Evolutionary conservation across 2,888 invertebrate genomes (phyloP).

Genomic region (Euproctis similis): DNA sequence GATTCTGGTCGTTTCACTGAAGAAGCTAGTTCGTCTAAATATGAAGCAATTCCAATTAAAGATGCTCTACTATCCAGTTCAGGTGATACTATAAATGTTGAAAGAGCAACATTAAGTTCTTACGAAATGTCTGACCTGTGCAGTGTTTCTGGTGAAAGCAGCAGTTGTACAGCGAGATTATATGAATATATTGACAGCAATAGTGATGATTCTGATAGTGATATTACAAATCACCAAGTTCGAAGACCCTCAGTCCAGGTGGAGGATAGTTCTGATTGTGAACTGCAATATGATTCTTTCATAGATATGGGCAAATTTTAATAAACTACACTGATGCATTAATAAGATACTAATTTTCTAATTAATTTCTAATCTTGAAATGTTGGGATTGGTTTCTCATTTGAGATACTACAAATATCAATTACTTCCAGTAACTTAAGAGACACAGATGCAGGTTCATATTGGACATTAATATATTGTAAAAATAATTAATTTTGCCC

Average conservation of each 20-base stretch:
- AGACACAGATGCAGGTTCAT: no score
- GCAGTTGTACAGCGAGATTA: slow-evolving; percentile 8
- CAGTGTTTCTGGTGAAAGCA: slow-evolving; percentile 17
- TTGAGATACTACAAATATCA: no score
- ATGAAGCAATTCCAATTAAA: slow-evolving; percentile 42
- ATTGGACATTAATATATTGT: no score
- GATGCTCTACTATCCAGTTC: slow-evolving; percentile 62
- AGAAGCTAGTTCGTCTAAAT: slow-evolving; percentile 54
- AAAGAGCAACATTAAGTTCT: slow-evolving; percentile 31
- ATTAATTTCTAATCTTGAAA: no score
- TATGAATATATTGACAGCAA: slow-evolving; percentile 59
- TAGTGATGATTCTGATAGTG: slow-evolving; percentile 51
- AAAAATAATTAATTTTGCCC: no score
- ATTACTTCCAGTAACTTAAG: no score
- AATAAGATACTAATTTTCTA: no score
- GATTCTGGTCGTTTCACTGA: slow-evolving; percentile 65
- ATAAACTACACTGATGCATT: no score
- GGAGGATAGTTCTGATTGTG: slow-evolving; percentile 48
- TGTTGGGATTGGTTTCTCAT: no score
- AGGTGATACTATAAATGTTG: slow-evolving; percentile 47
- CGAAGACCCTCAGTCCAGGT: slow-evolving; percentile 25
- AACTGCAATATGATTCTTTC: slow-evolving; percentile 69
- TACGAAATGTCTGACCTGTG: slow-evolving; percentile 28
- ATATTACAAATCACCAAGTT: slow-evolving; percentile 34
- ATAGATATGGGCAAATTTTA: slow-evolving; percentile 73